phyloP scores from a whole-genome alignment of 2,888 invertebrate species.

The Ditula angustiorana region DNA sequence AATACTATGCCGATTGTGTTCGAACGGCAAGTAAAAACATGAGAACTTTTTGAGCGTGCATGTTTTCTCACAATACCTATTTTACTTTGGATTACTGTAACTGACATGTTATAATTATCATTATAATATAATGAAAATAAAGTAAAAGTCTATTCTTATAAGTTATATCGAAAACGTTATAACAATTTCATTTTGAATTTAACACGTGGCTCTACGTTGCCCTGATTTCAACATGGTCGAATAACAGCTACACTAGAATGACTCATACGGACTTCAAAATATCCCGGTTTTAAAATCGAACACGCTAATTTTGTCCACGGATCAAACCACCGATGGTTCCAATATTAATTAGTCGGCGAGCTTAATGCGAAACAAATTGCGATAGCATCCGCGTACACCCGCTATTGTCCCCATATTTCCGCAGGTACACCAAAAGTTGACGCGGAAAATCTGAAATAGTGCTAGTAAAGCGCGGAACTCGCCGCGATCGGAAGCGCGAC shows the following conservation, averaged over 20 bases:
- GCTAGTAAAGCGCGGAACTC: constrained; percentile 46
- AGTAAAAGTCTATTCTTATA: too few relatives aligned
- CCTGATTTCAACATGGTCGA: background rate
- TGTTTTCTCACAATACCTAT: background rate
- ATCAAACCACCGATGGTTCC: background rate
- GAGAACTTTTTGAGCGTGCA: background rate
- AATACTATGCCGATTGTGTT: background rate
- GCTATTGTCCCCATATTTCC: constrained; percentile 21
- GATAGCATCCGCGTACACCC: background rate
- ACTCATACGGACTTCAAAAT: constrained; percentile 12
- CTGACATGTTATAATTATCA: background rate
- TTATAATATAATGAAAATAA: background rate
- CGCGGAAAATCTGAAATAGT: constrained; percentile 43
- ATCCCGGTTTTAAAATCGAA: constrained; percentile 9
- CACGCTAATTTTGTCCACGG: constrained; percentile 6
- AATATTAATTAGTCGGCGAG: constrained; percentile 23
- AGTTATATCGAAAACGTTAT: too few relatives aligned
- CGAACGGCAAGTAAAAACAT: background rate
- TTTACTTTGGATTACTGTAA: background rate
- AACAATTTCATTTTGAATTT: too few relatives aligned
- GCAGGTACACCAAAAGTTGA: constrained; percentile 14
- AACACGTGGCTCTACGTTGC: background rate
- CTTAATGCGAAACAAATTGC: constrained; percentile 7
- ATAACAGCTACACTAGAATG: background rate
- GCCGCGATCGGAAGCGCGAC: constrained; percentile 68